Evolutionary conservation across 2,888 invertebrate genomes (phyloP).

Genomic region (Callyntrura guangdongensis): DNA sequence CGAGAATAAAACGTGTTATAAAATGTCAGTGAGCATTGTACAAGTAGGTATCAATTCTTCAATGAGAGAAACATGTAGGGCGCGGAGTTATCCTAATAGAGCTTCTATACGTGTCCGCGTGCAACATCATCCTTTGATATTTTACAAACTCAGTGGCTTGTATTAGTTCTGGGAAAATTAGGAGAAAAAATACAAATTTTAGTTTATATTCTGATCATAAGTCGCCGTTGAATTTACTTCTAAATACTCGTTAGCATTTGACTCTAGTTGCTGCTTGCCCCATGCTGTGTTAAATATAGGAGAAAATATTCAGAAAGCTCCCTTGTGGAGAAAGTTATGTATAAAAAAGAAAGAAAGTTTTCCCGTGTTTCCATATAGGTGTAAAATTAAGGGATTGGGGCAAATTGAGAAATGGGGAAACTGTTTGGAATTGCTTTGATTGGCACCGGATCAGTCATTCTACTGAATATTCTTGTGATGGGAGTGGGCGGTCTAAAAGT

Average conservation of each 20-base stretch:
- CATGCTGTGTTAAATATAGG: not conserved
- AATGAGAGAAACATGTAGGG: not conserved
- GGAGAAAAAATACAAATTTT: slow-evolving; percentile 2
- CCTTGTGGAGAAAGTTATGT: too few species aligned
- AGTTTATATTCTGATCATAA: not conserved
- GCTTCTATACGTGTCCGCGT: not conserved
- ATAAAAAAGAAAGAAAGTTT: too few species aligned
- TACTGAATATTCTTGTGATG: slow-evolving; percentile 72
- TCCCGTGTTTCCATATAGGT: not conserved
- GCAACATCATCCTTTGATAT: not conserved
- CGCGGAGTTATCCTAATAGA: not conserved
- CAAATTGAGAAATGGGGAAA: slow-evolving; percentile 72
- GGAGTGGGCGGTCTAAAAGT: slow-evolving; percentile 75
- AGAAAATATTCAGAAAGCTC: not conserved
- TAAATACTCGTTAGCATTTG: not conserved
- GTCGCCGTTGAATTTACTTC: not conserved
- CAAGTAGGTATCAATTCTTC: not conserved
- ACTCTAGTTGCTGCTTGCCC: not conserved
- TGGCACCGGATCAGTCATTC: slow-evolving; percentile 59
- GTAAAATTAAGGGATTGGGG: slow-evolving; percentile 10
- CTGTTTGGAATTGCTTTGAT: slow-evolving; percentile 68
- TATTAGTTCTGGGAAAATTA: slow-evolving; percentile 4
- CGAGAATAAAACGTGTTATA: not conserved
- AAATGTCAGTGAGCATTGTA: not conserved
- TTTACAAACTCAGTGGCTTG: not conserved